These are phyloP conservation scores for Epizoanthus ramosus DNA, from an alignment of 92 coral and sea anemone species.

Conservation along the genomic window DNA sequence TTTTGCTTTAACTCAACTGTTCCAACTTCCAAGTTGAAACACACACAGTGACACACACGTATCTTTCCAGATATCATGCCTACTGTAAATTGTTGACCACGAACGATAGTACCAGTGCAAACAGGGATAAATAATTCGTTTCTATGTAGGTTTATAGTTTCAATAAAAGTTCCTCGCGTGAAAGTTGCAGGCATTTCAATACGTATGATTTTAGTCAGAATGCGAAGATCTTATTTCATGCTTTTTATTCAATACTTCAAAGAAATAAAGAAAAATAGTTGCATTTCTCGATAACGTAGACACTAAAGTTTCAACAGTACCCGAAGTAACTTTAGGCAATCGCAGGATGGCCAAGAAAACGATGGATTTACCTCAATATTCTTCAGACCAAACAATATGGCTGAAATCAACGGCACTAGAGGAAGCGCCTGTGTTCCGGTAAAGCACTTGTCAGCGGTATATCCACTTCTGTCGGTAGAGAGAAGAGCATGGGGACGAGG, in stretches of 20 bases:
- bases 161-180: not conserved
- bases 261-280: not conserved
- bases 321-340: not conserved
- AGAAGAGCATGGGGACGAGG: not conserved
- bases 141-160: too few species aligned
- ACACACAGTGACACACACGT: too few species aligned
- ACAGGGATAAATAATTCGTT: too few species aligned
- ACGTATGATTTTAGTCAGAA: not conserved
- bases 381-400: conserved; percentile 54
- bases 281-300: not conserved
- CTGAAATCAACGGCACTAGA: conserved; percentile 58
- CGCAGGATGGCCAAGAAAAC: conserved; percentile 18
- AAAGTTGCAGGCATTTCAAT: not conserved
- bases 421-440: conserved; percentile 56
- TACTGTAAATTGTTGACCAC: too few species aligned
- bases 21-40: too few species aligned
- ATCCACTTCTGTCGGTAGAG: not conserved
- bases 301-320: not conserved
- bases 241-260: not conserved
- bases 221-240: not conserved
- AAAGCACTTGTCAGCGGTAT: conserved; percentile 35
- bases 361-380: conserved; percentile 51
- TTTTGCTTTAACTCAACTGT: too few species aligned
- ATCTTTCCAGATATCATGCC: too few species aligned
- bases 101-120: too few species aligned